Base-by-base conservation (phyloP, 2,113 vertebrate genomes). In the Nesospiza acunhae region DNA sequence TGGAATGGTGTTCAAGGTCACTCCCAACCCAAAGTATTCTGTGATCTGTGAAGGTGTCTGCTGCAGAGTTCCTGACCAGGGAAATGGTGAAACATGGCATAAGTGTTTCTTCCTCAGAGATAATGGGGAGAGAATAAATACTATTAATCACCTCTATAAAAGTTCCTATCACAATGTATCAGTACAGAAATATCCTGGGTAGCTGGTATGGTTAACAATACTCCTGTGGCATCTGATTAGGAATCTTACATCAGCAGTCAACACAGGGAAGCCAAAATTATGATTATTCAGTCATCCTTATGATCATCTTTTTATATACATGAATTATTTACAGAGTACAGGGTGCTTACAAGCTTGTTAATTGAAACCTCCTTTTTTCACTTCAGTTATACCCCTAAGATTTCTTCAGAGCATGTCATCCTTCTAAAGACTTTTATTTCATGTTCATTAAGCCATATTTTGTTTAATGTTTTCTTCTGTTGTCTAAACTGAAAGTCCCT, bases 281-380 rank as follows among this genome's bases (percentile, higher is more conserved):
- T 92, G 63, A 84, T 93, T 95, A 81, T 69, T 83, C 62, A 87
- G 58, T 93, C 60, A 89, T 83, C 69, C 69, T 86, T 80, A 76
- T 76, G 74, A 91, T 94, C 46, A 33, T 63, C 68, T 85, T 95
- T 95, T 72, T 77, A 91, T 91, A 87, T 8, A 56, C 24, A 69
- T 95, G 22, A 93, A 95, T 96, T 89, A 94, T 95, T 96, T 91
- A 91, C 92, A 42, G 76, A 56, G 37, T 84, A 46, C 47, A 76
- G 60, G 60, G 20, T 87, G 69, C 68, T 95, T 96, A 81, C 67
- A 90, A 28, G 52, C 62, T 87, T 94, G 56, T 70, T 96, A 78
- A 93, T 86, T 89, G 87, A 95, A 94, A 78, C 24, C 15, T 74
- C n/a, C 15, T 53, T 69, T 69, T 84, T 96, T 80, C 50, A 69